Percentiles rank a stretch among this genome's conserved stretches.
phyloP scores from a whole-genome alignment of 23 tunicate species.

The Trididemnum nubilum region DNA sequence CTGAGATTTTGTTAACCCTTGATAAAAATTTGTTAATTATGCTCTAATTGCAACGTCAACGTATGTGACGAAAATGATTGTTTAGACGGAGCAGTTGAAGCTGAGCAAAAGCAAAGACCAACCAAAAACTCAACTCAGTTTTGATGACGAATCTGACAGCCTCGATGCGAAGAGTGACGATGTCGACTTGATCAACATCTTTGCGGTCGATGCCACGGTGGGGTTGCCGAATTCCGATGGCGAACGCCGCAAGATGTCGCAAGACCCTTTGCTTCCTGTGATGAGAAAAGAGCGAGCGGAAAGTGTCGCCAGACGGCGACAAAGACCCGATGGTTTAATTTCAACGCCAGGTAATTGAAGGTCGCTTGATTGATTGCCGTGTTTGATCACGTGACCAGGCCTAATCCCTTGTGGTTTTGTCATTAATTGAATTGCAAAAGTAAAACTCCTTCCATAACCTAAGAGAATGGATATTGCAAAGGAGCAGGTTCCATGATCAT shows the following conservation, averaged over 20 bases:
- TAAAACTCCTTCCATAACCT: too few species aligned
- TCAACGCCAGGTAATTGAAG: slow-evolving; percentile 9
- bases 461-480: too few species aligned
- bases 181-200: neutral
- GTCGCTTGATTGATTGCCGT: neutral
- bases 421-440: neutral
- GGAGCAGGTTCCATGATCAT: too few species aligned
- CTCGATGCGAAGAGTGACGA: neutral
- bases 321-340: slow-evolving; percentile 40
- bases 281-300: slow-evolving; percentile 78
- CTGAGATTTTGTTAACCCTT: too few species aligned
- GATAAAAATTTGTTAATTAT: too few species aligned
- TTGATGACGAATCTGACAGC: neutral
- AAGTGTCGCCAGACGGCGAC: slow-evolving; percentile 73
- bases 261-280: slow-evolving; percentile 50
- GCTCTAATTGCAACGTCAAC: too few species aligned
- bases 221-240: neutral
- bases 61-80: too few species aligned
- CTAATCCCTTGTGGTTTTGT: neutral
- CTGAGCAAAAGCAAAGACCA: neutral
- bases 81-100: neutral
- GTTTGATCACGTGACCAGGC: neutral
- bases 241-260: neutral
- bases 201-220: neutral
- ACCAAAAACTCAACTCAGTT: neutral